Evolutionary conservation across 2,888 invertebrate species (phyloP).

Genomic region (Leucophenga maculata): DNA sequence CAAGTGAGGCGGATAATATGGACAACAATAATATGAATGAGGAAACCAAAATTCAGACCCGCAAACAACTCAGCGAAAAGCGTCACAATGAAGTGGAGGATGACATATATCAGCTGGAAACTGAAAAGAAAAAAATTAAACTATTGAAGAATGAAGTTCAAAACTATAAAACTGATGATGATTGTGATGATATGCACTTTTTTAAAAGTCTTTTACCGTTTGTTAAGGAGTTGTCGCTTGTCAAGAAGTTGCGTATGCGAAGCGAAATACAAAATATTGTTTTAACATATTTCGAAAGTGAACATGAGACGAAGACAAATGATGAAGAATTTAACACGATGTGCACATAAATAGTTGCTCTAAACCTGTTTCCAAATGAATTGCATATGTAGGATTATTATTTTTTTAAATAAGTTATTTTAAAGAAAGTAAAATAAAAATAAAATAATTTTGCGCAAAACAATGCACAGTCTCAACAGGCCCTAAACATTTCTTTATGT

Average conservation of each 20-base stretch:
- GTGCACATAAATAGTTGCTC: too few species aligned
- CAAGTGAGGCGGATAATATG: background rate
- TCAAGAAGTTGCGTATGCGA: background rate
- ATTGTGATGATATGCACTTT: background rate
- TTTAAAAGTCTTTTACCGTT: slow-evolving; percentile 10
- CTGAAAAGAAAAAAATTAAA: background rate
- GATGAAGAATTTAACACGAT: too few species aligned
- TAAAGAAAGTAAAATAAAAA: too few species aligned
- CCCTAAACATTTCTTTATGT: too few species aligned
- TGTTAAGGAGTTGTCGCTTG: background rate
- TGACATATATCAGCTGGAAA: background rate
- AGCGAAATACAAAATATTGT: background rate
- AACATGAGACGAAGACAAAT: background rate
- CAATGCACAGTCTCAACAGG: too few species aligned
- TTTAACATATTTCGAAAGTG: background rate
- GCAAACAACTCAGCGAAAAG: background rate
- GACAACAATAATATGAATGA: background rate
- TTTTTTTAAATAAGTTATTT: too few species aligned
- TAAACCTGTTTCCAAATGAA: too few species aligned
- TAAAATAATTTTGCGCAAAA: too few species aligned
- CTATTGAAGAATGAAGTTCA: background rate
- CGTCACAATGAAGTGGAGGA: background rate
- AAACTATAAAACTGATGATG: too few species aligned
- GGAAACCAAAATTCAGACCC: background rate
- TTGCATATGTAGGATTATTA: too few species aligned